Base-by-base conservation (phyloP, 2,797 vertebrate species). In the Melanotaenia boesemani region DNA sequence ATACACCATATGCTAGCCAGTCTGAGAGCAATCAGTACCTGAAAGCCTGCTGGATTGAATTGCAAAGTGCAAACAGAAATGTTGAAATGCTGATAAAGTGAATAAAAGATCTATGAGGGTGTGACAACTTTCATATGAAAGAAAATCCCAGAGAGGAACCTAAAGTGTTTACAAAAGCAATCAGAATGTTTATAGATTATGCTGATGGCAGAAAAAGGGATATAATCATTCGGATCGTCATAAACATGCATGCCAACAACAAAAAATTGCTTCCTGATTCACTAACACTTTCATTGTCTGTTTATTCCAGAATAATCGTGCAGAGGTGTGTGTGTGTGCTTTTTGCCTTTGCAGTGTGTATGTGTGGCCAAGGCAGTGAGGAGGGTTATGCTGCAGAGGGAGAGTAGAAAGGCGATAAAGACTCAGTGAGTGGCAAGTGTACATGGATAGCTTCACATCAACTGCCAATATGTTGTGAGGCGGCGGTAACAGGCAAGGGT, bases 381-480 rank as follows among this genome's bases (percentile, higher is more conserved):
- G 86, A 89, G 77, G 66, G 56, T 48, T 81, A 81, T 89, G 84
- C 86, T 87, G 86, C 85, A 84, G 77, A 89, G 85, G 79, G 87
- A 84, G 88, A 92, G 77, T 85, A 88, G 90, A 87, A 41, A 90
- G 84, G 90, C 91, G 92, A 93, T 86, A 92, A 92, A 93, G 94
- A 92, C 88, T 89, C 91, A 89, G 91, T 97, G 97, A 98, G 95
- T 97, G 97, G 96, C 97, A 98, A 97, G 96, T 96, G 95, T 95
- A 96, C 96, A 96, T 74, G 96, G 96, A 95, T 95, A 93, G 94
- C 95, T 93, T 95, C 96, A 91, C 96, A 95, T 97, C 97, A 97
- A 96, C 96, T 98, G 97, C 97, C 98, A 98, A 98, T 98, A 97
- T 96, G 97, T 98, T 97, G 96, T 94, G 95, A 96, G 96, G 95